Evolutionary conservation across 2,113 vertebrate genomes (phyloP).

Genomic region (Pogona vitticeps): DNA sequence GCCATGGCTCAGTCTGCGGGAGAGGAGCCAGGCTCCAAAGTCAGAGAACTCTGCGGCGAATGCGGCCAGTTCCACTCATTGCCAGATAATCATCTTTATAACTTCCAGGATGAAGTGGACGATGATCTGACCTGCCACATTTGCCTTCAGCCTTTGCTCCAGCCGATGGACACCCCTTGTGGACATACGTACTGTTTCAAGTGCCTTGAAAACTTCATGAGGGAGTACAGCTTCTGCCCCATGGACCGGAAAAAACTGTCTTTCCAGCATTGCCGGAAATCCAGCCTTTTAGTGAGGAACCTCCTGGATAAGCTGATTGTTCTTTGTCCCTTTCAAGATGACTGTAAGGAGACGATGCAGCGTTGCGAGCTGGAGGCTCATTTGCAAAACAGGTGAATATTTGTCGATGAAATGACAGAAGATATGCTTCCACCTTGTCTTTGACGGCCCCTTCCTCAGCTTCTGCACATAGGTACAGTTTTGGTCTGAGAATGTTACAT

Average conservation of each 20-base stretch:
- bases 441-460: neutral
- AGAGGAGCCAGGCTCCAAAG: constrained; percentile 39
- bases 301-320: constrained; percentile 88
- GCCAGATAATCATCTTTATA: constrained; percentile 87
- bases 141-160: constrained; percentile 89
- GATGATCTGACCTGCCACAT: constrained; percentile 92
- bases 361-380: constrained; percentile 91
- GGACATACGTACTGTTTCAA: constrained; percentile 90
- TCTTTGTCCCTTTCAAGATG: constrained; percentile 81
- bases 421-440: neutral
- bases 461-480: neutral
- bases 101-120: constrained; percentile 91
- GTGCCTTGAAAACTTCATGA: constrained; percentile 90
- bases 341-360: constrained; percentile 88
- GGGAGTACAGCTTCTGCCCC: constrained; percentile 89
- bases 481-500: no score
- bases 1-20: constrained; percentile 75
- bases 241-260: constrained; percentile 88
- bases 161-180: constrained; percentile 92
- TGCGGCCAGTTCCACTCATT: constrained; percentile 86
- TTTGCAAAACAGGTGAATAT: constrained; percentile 86
- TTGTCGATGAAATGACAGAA: fast-evolving
- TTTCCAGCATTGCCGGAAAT: constrained; percentile 86
- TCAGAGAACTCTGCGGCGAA: constrained; percentile 79
- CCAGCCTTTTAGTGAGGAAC: constrained; percentile 89